These are phyloP conservation scores for Antennarius striatus DNA, from an alignment of 2,113 vertebrate genomes.

Conservation along the genomic window DNA sequence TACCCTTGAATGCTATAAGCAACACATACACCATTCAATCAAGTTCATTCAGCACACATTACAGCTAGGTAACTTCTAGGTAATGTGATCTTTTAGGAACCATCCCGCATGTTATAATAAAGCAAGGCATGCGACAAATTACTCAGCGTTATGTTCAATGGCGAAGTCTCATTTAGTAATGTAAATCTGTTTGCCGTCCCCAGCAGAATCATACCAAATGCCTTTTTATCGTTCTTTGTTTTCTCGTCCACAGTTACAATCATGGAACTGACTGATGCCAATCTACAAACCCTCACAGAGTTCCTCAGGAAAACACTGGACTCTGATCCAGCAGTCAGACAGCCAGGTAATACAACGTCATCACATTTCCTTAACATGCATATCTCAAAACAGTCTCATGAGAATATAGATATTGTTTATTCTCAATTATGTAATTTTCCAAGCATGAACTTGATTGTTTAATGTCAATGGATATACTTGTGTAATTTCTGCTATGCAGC, in stretches of 20 bases:
- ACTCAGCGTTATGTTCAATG: too few species aligned
- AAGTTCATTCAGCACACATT: neutral
- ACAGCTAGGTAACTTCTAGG: neutral
- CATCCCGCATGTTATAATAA: too few species aligned
- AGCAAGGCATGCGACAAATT: too few species aligned
- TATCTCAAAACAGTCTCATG: neutral
- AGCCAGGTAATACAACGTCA: conserved; percentile 84
- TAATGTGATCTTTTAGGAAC: too few species aligned
- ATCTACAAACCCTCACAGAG: conserved; percentile 94
- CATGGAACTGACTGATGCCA: conserved; percentile 97
- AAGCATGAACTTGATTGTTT: too few species aligned
- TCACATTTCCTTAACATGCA: too few species aligned
- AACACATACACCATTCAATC: too few species aligned
- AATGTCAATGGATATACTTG: neutral
- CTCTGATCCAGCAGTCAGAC: conserved; percentile 92
- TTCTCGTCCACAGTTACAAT: conserved; percentile 12
- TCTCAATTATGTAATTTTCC: too few species aligned
- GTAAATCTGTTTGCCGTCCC: too few species aligned
- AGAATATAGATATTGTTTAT: neutral
- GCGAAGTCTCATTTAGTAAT: too few species aligned
- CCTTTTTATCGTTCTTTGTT: neutral
- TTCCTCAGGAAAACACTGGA: conserved; percentile 95
- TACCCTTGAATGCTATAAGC: too few species aligned
- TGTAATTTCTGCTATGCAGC: neutral
- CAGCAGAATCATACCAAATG: too few species aligned